These are phyloP conservation scores for Neogobius melanostomus DNA, from an alignment of 2,113 vertebrate species.

Conservation along the genomic window DNA sequence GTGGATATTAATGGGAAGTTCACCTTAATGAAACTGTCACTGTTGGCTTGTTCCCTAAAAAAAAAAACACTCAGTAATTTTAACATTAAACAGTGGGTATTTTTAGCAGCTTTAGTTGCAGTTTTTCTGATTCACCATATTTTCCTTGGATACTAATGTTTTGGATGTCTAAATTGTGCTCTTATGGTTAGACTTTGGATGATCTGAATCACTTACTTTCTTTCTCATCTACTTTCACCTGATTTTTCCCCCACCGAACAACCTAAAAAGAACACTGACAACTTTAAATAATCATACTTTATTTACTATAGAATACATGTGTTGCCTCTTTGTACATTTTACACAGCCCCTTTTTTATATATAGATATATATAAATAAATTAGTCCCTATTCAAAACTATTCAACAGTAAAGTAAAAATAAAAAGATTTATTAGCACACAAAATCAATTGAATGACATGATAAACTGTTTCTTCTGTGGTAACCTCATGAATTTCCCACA, in stretches of 20 bases:
- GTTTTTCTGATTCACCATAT: neutral
- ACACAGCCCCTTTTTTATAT: constrained; percentile 6
- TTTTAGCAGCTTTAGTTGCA: neutral
- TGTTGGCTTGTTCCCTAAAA: constrained; percentile 15
- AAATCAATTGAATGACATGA: constrained; percentile 1
- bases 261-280: no score
- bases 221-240: no score
- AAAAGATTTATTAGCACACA: neutral
- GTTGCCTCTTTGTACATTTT: neutral
- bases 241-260: no score
- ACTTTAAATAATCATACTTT: neutral
- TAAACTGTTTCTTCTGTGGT: neutral
- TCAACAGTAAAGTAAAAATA: neutral
- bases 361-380: no score
- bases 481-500: constrained; percentile 12
- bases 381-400: neutral
- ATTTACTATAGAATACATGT: neutral
- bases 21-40: constrained; percentile 49
- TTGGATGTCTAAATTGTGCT: neutral
- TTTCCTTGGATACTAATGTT: neutral
- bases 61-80: neutral
- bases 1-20: constrained; percentile 50
- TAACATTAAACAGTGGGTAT: neutral
- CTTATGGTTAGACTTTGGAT: neutral
- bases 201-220: neutral